These are phyloP conservation scores for Lamellibrachia satsuma DNA, from an alignment of 2,888 invertebrate species.

Conservation along the genomic window DNA sequence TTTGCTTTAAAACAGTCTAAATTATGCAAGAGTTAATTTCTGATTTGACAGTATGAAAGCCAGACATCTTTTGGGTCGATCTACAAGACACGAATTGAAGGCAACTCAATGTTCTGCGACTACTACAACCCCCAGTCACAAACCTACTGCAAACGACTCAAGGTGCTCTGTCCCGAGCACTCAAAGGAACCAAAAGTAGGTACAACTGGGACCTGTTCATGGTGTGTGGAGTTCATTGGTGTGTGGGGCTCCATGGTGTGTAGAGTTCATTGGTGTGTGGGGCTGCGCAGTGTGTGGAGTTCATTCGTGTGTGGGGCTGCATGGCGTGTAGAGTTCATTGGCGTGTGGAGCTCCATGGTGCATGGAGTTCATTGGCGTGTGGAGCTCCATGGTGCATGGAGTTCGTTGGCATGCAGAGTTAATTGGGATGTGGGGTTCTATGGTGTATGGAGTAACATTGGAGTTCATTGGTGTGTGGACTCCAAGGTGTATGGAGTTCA, in stretches of 20 bases:
- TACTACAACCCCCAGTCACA: constrained; percentile 87
- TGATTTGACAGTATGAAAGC: constrained; percentile 73
- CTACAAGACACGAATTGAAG: constrained; percentile 92
- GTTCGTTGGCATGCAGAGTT: no score
- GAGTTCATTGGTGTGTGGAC: no score
- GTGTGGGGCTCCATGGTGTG: background rate
- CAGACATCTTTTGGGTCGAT: constrained; percentile 96
- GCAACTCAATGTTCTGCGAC: constrained; percentile 97
- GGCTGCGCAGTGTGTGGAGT: background rate
- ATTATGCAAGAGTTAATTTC: background rate
- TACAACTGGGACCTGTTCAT: background rate
- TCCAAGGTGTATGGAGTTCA: no score
- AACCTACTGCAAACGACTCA: constrained; percentile 93
- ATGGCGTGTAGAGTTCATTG: background rate
- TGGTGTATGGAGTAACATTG: no score
- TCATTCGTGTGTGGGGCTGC: background rate
- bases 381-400: no score
- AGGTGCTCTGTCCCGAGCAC: constrained; percentile 97
- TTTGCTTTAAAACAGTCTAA: background rate
- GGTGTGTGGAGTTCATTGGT: background rate
- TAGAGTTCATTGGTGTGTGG: background rate
- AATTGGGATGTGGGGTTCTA: no score
- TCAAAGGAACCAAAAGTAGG: constrained; percentile 73
- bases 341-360: no score
- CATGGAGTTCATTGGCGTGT: no score